phyloP scores from a whole-genome alignment of 2,797 vertebrate genomes.

The Delichon dasypus region DNA sequence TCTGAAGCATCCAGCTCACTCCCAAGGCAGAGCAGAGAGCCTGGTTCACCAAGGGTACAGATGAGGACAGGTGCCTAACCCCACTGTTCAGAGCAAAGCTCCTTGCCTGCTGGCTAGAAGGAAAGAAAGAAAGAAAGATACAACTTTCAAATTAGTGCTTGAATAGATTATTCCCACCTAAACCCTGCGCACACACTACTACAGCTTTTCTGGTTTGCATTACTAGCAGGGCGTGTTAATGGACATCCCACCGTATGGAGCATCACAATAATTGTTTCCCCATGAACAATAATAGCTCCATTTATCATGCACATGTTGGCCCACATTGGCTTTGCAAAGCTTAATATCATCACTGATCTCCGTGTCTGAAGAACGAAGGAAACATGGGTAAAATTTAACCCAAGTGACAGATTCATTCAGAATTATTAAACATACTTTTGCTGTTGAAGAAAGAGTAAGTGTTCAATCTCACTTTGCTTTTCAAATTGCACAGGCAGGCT shows the following conservation, averaged over 20 bases:
- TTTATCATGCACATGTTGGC: slow-evolving; percentile 82
- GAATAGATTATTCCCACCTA: slow-evolving; percentile 73
- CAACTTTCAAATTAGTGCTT: slow-evolving; percentile 67
- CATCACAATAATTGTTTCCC: slow-evolving; percentile 63
- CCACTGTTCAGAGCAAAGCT: not conserved
- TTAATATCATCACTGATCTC: slow-evolving; percentile 84
- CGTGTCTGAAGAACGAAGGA: slow-evolving; percentile 74
- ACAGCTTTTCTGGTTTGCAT: slow-evolving; percentile 70
- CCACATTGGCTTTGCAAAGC: slow-evolving; percentile 76
- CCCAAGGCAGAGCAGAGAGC: not conserved
- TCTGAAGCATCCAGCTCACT: not conserved
- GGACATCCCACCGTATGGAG: slow-evolving; percentile 61
- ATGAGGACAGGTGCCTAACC: not conserved
- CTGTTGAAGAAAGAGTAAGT: not conserved
- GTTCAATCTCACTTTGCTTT: not conserved
- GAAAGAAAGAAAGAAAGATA: not conserved
- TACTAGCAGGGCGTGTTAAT: slow-evolving; percentile 74
- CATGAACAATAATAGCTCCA: slow-evolving; percentile 71
- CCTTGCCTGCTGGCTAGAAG: not conserved
- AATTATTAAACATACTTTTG: not conserved
- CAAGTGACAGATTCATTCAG: slow-evolving; percentile 69
- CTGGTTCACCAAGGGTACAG: rapidly evolving
- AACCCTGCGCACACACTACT: slow-evolving; percentile 72
- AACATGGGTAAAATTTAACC: slow-evolving; percentile 63
- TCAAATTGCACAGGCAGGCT: not conserved